Evolutionary conservation across 1,140 invertebrate genomes (phyloP).

Genomic region (Nomia melanderi): DNA sequence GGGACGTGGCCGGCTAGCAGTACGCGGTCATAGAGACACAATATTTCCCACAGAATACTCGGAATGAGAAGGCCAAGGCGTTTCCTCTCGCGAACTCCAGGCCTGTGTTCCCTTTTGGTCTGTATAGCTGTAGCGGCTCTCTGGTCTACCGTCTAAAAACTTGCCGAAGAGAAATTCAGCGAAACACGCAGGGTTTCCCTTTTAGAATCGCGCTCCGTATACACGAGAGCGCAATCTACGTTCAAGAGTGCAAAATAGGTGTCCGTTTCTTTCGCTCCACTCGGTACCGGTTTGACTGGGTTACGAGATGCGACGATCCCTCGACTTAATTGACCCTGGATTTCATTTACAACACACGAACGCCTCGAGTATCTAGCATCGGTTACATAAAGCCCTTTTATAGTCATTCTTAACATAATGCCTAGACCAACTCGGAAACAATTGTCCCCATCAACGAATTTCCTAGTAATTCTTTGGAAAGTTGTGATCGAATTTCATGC

Average conservation of each 20-base stretch:
- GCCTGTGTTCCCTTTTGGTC: conserved; percentile 54
- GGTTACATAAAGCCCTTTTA: conserved; percentile 47
- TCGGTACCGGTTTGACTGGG: conserved; percentile 64
- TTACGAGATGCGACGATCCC: conserved; percentile 58
- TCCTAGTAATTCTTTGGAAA: too few species aligned
- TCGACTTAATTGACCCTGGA: conserved; percentile 63
- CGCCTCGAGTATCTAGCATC: background rate
- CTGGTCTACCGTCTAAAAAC: conserved; percentile 59
- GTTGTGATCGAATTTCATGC: too few species aligned
- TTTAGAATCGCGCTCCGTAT: conserved; percentile 52
- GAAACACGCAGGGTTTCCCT: conserved; percentile 66
- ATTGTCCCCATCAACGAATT: background rate
- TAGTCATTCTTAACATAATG: conserved; percentile 49
- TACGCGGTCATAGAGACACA: conserved; percentile 31
- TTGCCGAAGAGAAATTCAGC: conserved; percentile 66
- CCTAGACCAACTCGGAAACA: background rate
- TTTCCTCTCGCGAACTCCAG: conserved; percentile 47
- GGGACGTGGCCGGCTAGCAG: background rate
- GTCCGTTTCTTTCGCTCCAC: conserved; percentile 57
- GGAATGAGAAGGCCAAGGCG: conserved; percentile 57
- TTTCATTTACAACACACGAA: conserved; percentile 49
- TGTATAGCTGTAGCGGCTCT: conserved; percentile 41
- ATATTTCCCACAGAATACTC: conserved; percentile 53
- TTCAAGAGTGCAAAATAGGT: conserved; percentile 38
- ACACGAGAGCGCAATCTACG: conserved; percentile 42